phyloP scores from a whole-genome alignment of 2,797 vertebrate genomes.

The Meda fulgida region DNA sequence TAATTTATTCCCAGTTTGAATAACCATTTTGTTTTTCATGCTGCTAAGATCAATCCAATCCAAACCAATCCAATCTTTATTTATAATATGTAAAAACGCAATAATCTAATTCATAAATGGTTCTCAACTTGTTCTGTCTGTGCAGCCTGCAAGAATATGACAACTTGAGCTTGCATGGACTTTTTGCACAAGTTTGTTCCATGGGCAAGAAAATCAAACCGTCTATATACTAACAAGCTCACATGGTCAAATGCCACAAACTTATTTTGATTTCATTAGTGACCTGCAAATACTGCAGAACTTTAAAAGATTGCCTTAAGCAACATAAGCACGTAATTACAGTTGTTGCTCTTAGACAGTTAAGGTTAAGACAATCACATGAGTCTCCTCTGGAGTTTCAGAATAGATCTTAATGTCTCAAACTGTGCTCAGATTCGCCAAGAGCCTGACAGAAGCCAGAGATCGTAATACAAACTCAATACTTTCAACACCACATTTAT shows the following conservation, averaged over 20 bases:
- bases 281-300: background rate
- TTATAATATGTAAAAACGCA: background rate
- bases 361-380: no score
- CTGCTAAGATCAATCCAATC: no score
- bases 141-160: background rate
- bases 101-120: background rate
- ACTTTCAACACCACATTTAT: background rate
- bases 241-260: background rate
- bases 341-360: background rate
- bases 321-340: background rate
- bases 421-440: background rate
- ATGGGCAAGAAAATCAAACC: background rate
- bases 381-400: background rate
- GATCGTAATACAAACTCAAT: background rate
- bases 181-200: background rate
- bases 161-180: background rate
- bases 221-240: background rate
- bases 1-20: no score
- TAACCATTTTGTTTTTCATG: no score
- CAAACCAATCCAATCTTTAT: no score
- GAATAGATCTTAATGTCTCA: background rate
- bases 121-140: background rate
- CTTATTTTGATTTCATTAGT: background rate
- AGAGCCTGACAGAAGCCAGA: background rate
- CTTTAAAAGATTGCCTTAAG: background rate